These are phyloP conservation scores for Drosophila carrolli DNA, from an alignment of 1,140 invertebrate genomes.

Conservation along the genomic window DNA sequence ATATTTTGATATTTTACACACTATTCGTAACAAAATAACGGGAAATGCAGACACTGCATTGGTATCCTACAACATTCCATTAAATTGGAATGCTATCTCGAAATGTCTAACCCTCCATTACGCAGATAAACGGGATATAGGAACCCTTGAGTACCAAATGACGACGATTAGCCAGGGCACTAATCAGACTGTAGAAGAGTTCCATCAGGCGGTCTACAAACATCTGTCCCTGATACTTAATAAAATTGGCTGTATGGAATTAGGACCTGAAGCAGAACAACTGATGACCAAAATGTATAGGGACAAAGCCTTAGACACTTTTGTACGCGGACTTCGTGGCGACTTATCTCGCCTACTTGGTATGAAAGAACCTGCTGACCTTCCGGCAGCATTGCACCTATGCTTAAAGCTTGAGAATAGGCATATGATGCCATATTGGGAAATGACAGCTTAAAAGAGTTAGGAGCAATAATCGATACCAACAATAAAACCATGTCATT, in stretches of 20 bases:
- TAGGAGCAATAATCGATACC: too few relatives aligned
- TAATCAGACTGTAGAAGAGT: too few relatives aligned
- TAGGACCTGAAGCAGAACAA: too few relatives aligned
- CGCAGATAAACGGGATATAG: conserved; percentile 35
- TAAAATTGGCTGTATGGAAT: conserved; percentile 17
- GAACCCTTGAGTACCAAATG: conserved; percentile 45
- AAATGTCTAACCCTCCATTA: conserved; percentile 34
- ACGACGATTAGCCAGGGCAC: background rate
- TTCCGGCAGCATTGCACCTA: conserved; percentile 35
- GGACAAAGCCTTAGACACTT: conserved; percentile 29
- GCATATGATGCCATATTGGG: too few relatives aligned
- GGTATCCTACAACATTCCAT: conserved; percentile 27
- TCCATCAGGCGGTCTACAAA: background rate
- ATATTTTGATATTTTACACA: too few relatives aligned
- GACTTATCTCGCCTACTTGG: conserved; percentile 21
- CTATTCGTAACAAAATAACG: too few relatives aligned
- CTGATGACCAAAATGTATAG: too few relatives aligned
- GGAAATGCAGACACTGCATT: too few relatives aligned
- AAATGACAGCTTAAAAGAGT: too few relatives aligned
- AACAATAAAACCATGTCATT: too few relatives aligned
- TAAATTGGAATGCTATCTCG: conserved; percentile 36
- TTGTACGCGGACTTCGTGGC: conserved; percentile 20
- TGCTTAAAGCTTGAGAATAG: conserved; percentile 31
- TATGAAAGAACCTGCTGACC: conserved; percentile 23
- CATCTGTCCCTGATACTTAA: conserved; percentile 41